phyloP scores from a whole-genome alignment of 2,113 vertebrate genomes.

The Lasiurus borealis region DNA sequence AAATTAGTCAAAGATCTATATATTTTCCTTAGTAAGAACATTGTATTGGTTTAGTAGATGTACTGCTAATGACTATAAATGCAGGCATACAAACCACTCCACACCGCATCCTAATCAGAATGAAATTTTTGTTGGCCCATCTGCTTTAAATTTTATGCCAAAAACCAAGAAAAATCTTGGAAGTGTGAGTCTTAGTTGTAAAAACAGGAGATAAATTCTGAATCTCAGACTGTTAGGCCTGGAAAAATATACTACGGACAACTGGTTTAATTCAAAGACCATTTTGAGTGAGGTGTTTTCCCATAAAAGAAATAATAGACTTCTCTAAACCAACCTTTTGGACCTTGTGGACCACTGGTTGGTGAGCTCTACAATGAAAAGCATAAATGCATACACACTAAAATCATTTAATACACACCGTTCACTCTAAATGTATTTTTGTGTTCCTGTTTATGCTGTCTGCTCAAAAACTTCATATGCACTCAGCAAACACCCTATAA shows the following conservation, averaged over 20 bases:
- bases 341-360: too few species aligned
- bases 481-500: conserved; percentile 63
- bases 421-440: conserved; percentile 12
- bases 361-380: background rate
- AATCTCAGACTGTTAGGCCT: background rate
- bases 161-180: conserved; percentile 66
- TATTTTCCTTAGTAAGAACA: conserved; percentile 51
- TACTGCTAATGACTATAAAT: background rate
- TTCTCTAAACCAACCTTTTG: background rate
- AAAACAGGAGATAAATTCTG: conserved; percentile 58
- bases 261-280: conserved; percentile 34
- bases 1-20: conserved; percentile 63
- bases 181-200: conserved; percentile 36
- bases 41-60: background rate
- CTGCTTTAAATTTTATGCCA: conserved; percentile 62
- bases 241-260: conserved; percentile 45
- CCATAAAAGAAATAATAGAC: background rate
- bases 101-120: conserved; percentile 11
- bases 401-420: conserved; percentile 44
- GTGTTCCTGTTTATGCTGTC: conserved; percentile 32
- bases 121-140: conserved; percentile 64
- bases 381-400: background rate
- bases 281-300: background rate
- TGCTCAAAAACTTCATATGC: conserved; percentile 31
- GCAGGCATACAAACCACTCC: conserved; percentile 52